phyloP scores from a whole-genome alignment of 2,797 vertebrate genomes.

The Alcedo atthis region DNA sequence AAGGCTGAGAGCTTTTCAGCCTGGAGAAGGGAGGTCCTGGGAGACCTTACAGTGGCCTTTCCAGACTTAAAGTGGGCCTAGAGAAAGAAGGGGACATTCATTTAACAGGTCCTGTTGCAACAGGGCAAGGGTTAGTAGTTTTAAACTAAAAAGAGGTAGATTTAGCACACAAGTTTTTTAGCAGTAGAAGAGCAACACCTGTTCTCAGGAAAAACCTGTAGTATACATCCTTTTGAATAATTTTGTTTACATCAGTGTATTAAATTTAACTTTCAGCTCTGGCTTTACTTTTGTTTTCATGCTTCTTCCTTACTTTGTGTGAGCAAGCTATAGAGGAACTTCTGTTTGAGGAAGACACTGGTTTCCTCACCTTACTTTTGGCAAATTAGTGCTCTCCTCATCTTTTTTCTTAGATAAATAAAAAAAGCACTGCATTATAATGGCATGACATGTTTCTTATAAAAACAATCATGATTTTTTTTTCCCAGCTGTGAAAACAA shows the following conservation, averaged over 20 bases:
- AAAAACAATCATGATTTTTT: background rate
- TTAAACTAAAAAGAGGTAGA: too few species aligned
- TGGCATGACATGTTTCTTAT: background rate
- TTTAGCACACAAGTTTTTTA: background rate
- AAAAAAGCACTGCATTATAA: background rate
- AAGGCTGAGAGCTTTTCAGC: too few species aligned
- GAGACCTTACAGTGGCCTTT: too few species aligned
- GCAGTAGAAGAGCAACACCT: background rate
- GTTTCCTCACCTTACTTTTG: background rate
- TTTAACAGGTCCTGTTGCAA: too few species aligned
- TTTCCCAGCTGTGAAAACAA: background rate
- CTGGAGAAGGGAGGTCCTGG: too few species aligned
- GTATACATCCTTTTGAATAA: background rate
- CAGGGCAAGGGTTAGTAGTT: too few species aligned
- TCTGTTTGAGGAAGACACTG: background rate
- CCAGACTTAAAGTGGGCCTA: too few species aligned
- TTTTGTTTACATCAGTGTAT: background rate
- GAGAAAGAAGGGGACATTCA: too few species aligned
- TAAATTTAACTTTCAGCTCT: background rate
- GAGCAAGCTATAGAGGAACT: background rate
- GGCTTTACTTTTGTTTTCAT: background rate
- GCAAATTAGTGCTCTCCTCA: background rate
- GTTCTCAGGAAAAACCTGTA: background rate
- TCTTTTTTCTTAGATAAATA: background rate
- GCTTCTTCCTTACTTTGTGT: background rate